Evolutionary conservation across 2,113 vertebrate species (phyloP).

Genomic region (Blennius ocellaris): DNA sequence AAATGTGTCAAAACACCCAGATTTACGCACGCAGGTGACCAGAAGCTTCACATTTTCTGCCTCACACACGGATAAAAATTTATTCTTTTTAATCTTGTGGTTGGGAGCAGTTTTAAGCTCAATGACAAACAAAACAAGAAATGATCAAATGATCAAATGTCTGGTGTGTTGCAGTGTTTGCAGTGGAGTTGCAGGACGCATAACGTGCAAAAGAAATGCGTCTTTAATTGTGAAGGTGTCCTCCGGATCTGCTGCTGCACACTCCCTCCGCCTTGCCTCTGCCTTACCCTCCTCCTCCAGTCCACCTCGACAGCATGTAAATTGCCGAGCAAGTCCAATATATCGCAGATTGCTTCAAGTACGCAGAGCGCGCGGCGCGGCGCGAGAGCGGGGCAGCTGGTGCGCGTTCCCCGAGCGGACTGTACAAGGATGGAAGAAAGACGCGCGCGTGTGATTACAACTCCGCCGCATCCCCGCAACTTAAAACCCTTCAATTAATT

Average conservation of each 20-base stretch:
- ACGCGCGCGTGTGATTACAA: too few relatives aligned
- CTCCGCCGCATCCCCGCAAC: too few relatives aligned
- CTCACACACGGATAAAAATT: too few relatives aligned
- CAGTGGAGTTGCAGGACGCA: too few relatives aligned
- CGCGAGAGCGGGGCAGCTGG: conserved; percentile 43
- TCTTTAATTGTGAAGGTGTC: conserved; percentile 58
- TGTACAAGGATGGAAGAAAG: not conserved
- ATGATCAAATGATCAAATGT: not conserved
- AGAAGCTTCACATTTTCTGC: not conserved
- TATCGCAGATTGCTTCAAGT: conserved; percentile 61
- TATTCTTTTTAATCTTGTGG: too few relatives aligned
- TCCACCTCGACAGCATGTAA: conserved; percentile 74
- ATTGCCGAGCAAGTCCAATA: conserved; percentile 60
- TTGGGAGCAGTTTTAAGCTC: too few relatives aligned
- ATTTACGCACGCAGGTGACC: not conserved
- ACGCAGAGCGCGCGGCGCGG: conserved; percentile 59
- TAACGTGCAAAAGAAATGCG: not conserved
- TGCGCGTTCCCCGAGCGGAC: conserved; percentile 14
- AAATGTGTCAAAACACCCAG: conserved; percentile 1
- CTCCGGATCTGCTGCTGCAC: fast-evolving
- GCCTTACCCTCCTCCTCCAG: not conserved
- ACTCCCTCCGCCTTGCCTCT: not conserved
- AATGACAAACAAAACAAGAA: too few relatives aligned
- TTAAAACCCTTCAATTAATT: too few relatives aligned
- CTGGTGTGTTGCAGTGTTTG: too few relatives aligned